Evolutionary conservation across 2,113 vertebrate genomes (phyloP).

Genomic region (Rissa tridactyla): DNA sequence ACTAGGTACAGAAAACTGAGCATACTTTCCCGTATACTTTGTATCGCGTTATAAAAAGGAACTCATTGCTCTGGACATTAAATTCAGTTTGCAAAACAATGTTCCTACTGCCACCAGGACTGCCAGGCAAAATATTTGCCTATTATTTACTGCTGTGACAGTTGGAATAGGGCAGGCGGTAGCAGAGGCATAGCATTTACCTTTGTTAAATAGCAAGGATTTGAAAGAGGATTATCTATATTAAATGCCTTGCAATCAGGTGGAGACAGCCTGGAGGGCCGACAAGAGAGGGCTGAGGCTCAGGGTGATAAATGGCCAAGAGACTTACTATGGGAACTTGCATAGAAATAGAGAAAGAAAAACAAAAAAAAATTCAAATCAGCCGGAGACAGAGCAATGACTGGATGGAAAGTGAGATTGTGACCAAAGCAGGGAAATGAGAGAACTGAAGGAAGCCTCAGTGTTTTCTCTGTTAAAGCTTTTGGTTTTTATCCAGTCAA

Average conservation of each 20-base stretch:
- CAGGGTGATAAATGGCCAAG: not conserved
- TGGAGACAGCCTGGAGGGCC: not conserved
- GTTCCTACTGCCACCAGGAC: not conserved
- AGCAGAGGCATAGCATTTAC: not conserved
- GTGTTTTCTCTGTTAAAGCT: not conserved
- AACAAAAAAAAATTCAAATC: not conserved
- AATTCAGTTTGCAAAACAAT: not conserved
- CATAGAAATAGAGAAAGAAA: not conserved
- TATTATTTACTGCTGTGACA: not conserved
- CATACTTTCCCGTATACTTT: not conserved
- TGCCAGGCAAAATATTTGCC: slow-evolving; percentile 13
- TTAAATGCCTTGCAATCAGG: not conserved
- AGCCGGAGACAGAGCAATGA: not conserved
- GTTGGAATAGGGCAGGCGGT: not conserved
- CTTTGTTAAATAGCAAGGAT: not conserved
- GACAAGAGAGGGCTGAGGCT: not conserved
- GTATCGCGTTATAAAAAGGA: not conserved
- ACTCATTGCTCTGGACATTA: not conserved
- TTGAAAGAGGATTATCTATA: not conserved
- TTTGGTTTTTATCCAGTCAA: not conserved
- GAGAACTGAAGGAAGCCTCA: not conserved
- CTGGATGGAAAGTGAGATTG: not conserved
- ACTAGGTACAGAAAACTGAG: not conserved
- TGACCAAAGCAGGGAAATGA: not conserved
- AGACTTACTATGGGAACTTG: not conserved